Conservation (phyloP, 2,888 invertebrate genomes). For the Calliphora vomitoria region DNA sequence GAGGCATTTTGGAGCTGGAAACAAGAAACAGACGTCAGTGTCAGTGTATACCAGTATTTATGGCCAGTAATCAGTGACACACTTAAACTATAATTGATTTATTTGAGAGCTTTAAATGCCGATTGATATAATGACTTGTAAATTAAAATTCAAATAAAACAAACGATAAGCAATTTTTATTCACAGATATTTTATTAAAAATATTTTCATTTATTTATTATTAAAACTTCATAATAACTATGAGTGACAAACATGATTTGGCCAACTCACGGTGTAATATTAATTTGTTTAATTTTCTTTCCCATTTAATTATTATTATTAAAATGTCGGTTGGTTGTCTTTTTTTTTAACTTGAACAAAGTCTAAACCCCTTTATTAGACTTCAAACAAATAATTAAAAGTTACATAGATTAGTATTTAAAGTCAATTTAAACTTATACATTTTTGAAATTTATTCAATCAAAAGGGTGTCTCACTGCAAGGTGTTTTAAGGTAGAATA, state of each 20-base stretch:
- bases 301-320: conserved; percentile 9
- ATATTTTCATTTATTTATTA: background rate
- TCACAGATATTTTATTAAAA: conserved; percentile 8
- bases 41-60: conserved; percentile 50
- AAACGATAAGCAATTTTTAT: conserved; percentile 62
- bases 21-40: conserved; percentile 13
- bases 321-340: background rate
- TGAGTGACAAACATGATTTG: conserved; percentile 4
- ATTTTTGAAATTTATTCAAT: background rate
- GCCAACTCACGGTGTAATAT: background rate
- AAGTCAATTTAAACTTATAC: background rate
- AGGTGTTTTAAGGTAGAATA: background rate
- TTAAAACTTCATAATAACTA: background rate
- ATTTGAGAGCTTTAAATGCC: conserved; percentile 79
- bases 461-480: background rate
- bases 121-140: conserved; percentile 81
- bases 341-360: background rate
- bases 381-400: conserved; percentile 16
- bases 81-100: conserved; percentile 80
- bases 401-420: background rate
- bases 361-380: conserved; percentile 8
- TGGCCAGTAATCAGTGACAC: conserved; percentile 78
- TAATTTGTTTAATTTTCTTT: conserved; percentile 22
- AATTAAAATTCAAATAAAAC: conserved; percentile 75
- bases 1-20: conserved; percentile 5